Conservation (phyloP, 2,113 vertebrate species). For the Rhinolophus sinicus region DNA sequence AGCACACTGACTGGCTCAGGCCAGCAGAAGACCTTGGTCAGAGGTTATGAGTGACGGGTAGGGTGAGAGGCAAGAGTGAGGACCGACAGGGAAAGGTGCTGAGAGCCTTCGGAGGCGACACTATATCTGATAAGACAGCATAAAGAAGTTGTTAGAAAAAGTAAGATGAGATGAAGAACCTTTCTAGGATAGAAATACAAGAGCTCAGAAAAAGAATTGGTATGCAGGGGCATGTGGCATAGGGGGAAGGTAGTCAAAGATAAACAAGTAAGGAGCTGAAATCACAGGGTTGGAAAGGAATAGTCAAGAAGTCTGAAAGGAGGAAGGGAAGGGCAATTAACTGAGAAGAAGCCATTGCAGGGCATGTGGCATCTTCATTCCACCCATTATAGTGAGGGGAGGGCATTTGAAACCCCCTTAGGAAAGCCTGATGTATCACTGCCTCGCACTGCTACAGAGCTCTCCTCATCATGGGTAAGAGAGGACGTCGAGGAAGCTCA, state of each 20-base stretch:
- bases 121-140: not conserved
- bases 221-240: no score
- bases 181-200: not conserved
- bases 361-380: rapidly evolving
- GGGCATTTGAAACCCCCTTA: not conserved
- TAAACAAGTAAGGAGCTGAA: not conserved
- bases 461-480: not conserved
- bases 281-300: not conserved
- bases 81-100: not conserved
- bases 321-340: not conserved
- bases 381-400: rapidly evolving
- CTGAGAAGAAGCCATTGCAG: not conserved
- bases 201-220: not conserved
- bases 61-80: not conserved
- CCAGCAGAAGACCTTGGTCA: not conserved
- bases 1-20: not conserved
- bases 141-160: not conserved
- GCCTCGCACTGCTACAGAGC: not conserved
- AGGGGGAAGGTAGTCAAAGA: not conserved
- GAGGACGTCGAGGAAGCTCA: not conserved
- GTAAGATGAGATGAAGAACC: not conserved
- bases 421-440: not conserved
- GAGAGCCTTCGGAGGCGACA: not conserved
- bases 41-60: not conserved
- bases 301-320: not conserved